These are phyloP conservation scores for Phyllostomus hastatus DNA, from an alignment of 2,113 vertebrate species.

Conservation along the genomic window DNA sequence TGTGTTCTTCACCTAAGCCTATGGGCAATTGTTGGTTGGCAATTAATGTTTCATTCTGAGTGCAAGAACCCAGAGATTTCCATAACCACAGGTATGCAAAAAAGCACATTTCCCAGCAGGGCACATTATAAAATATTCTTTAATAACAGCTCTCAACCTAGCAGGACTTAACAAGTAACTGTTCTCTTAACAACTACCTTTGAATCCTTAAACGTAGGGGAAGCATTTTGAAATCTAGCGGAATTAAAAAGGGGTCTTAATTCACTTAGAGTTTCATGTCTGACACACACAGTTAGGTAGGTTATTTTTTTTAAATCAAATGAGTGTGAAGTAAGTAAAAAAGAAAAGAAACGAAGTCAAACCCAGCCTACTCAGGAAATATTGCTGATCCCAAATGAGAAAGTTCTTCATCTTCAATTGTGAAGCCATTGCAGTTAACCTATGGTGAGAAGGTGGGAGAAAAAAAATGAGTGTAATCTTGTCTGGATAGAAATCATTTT, in stretches of 20 bases:
- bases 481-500: neutral
- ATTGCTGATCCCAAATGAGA: constrained; percentile 94
- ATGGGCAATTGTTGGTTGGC: neutral
- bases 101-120: constrained; percentile 34
- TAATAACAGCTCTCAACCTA: constrained; percentile 30
- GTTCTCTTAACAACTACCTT: constrained; percentile 48
- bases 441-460: neutral
- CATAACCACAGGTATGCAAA: neutral
- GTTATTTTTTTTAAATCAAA: constrained; percentile 35
- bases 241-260: constrained; percentile 61
- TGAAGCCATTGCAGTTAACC: constrained; percentile 98
- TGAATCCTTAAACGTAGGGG: constrained; percentile 42
- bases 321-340: constrained; percentile 33
- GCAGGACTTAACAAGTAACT: constrained; percentile 37
- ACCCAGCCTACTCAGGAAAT: constrained; percentile 92
- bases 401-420: constrained; percentile 96
- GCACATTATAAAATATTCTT: neutral
- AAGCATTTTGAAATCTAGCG: constrained; percentile 65
- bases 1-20: neutral
- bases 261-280: constrained; percentile 47
- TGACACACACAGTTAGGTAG: neutral
- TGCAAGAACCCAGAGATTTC: constrained; percentile 16
- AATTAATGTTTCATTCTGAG: constrained; percentile 36
- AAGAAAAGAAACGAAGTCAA: constrained; percentile 36
- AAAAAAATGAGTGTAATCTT: neutral